phyloP scores from a whole-genome alignment of 2,797 vertebrate genomes.

The Oryzias dopingdopingensis region DNA sequence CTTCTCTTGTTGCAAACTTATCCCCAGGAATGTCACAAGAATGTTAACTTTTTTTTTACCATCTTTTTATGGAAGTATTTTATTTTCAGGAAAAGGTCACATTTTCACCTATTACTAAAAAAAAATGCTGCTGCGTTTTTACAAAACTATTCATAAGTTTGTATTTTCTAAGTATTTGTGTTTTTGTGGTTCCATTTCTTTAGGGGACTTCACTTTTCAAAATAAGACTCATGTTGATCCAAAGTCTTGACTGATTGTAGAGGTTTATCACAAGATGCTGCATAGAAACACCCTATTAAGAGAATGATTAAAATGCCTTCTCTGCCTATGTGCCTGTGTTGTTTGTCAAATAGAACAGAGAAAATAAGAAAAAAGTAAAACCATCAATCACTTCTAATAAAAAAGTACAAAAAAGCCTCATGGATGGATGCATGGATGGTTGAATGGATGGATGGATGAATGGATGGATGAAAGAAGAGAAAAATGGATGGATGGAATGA shows the following conservation, averaged over 20 bases:
- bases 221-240: conserved; percentile 59
- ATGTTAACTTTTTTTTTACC: conserved; percentile 47
- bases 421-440: conserved; percentile 1
- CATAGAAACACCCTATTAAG: conserved; percentile 82
- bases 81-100: conserved; percentile 36
- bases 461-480: neutral
- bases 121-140: conserved; percentile 36
- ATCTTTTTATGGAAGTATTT: conserved; percentile 22
- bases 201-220: conserved; percentile 49
- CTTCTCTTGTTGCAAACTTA: conserved; percentile 51
- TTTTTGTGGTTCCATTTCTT: neutral
- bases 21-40: conserved; percentile 50
- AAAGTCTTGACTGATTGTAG: conserved; percentile 57
- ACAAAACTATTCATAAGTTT: conserved; percentile 44
- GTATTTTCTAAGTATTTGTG: conserved; percentile 7
- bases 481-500: conserved; percentile 49
- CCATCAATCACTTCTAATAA: conserved; percentile 77
- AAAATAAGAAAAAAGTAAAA: conserved; percentile 59
- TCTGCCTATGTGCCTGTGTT: conserved; percentile 77
- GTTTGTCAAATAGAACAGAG: conserved; percentile 82
- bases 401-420: conserved; percentile 1
- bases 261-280: conserved; percentile 70
- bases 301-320: conserved; percentile 82
- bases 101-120: conserved; percentile 24
- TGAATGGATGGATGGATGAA: neutral